Evolutionary conservation across 2,888 invertebrate species (phyloP).

Genomic region (Panorpa germanica): DNA sequence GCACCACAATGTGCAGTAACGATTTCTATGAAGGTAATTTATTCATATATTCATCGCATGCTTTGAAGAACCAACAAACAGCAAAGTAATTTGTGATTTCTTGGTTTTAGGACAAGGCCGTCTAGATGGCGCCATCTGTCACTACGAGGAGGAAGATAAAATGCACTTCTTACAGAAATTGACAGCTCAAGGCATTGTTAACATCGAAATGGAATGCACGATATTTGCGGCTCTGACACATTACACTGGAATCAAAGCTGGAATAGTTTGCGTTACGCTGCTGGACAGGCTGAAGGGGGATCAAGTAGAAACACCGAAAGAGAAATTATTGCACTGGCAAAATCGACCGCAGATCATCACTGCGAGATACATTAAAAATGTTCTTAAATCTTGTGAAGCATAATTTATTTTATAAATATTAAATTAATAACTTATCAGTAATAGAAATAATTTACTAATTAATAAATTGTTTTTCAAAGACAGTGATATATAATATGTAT

Average conservation of each 20-base stretch:
- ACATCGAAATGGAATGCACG: slow-evolving; percentile 67
- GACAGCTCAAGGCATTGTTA: slow-evolving; percentile 35
- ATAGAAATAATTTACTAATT: too few relatives aligned
- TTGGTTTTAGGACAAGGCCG: slow-evolving; percentile 47
- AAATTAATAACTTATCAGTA: too few relatives aligned
- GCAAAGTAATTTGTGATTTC: not conserved
- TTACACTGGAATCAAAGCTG: slow-evolving; percentile 41
- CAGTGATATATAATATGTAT: too few relatives aligned
- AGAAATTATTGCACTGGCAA: slow-evolving; percentile 40
- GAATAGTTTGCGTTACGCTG: slow-evolving; percentile 52
- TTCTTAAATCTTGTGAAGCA: too few relatives aligned
- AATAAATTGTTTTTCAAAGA: too few relatives aligned
- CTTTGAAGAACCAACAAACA: not conserved
- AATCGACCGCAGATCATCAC: slow-evolving; percentile 43
- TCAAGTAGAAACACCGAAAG: slow-evolving; percentile 38
- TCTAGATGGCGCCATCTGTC: slow-evolving; percentile 56
- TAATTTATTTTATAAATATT: too few relatives aligned
- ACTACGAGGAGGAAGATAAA: slow-evolving; percentile 42
- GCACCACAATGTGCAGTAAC: slow-evolving; percentile 56
- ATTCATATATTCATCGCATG: not conserved
- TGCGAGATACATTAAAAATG: slow-evolving; percentile 38
- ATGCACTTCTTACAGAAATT: slow-evolving; percentile 34
- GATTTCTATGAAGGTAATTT: slow-evolving; percentile 59
- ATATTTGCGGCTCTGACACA: slow-evolving; percentile 50
- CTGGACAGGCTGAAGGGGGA: slow-evolving; percentile 52